Conservation (phyloP, 2,888 invertebrate species). For the Chaitophorus viminalis region DNA sequence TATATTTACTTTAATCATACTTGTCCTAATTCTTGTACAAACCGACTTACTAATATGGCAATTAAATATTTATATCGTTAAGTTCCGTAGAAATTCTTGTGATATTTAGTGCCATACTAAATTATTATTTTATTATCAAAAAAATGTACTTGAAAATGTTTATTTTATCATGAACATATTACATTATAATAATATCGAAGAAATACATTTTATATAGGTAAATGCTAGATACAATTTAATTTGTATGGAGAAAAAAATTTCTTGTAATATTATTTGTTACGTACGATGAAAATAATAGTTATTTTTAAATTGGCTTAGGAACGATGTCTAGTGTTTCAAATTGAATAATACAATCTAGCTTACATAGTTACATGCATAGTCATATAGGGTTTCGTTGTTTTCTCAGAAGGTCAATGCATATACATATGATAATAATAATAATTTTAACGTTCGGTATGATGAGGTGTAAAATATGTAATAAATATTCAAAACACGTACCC, state of each 20-base stretch:
- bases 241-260: not conserved
- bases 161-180: not conserved
- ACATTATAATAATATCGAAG: not conserved
- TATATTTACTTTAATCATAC: not conserved
- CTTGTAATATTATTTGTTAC: not conserved
- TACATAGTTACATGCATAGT: not conserved
- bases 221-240: not conserved
- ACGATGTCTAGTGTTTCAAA: not conserved
- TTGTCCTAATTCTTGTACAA: not conserved
- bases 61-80: not conserved
- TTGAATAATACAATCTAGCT: not conserved
- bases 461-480: not conserved
- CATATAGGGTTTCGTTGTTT: constrained; percentile 36
- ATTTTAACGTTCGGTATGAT: not conserved
- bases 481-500: constrained; percentile 19
- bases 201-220: not conserved
- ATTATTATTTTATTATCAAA: not conserved
- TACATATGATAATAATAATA: constrained; percentile 15
- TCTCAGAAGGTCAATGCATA: constrained; percentile 39
- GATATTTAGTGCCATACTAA: not conserved
- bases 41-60: not conserved
- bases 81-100: not conserved
- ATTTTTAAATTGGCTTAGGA: constrained; percentile 3
- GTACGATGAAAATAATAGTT: not conserved
- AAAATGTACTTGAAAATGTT: not conserved